Percentiles rank a stretch among this genome's conserved stretches.
phyloP scores from a whole-genome alignment of 1,140 invertebrate genomes.

The Drosophila azteca region DNA sequence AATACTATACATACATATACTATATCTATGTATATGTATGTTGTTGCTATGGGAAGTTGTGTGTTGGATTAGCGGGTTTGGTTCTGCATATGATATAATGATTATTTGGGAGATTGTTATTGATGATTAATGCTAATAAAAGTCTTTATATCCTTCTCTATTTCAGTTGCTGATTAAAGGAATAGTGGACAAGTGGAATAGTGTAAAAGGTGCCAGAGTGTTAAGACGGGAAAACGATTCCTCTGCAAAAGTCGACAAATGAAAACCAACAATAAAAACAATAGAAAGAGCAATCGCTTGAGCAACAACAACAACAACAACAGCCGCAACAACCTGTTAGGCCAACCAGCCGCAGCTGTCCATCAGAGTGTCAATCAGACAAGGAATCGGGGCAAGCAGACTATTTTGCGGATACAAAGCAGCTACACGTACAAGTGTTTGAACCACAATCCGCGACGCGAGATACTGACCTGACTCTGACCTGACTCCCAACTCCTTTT shows the following conservation, averaged over 20 bases:
- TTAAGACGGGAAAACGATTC: not conserved
- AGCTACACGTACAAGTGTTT: slow-evolving; percentile 78
- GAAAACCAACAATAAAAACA: slow-evolving; percentile 65
- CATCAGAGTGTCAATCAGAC: slow-evolving; percentile 11
- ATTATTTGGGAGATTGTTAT: slow-evolving; percentile 6
- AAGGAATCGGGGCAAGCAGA: slow-evolving; percentile 20
- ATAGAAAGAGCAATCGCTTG: slow-evolving; percentile 39
- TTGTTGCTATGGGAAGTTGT: slow-evolving; percentile 27
- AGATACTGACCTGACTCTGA: slow-evolving; percentile 29
- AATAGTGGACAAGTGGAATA: slow-evolving; percentile 3
- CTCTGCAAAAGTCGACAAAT: slow-evolving; percentile 48
- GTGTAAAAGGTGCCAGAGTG: not conserved
- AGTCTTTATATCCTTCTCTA: not conserved
- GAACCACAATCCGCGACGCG: slow-evolving; percentile 72
- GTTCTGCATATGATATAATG: slow-evolving; percentile 27
- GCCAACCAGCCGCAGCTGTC: not conserved
- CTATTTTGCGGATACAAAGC: slow-evolving; percentile 44
- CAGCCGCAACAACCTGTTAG: too few species aligned
- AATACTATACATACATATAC: not conserved
- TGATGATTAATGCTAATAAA: not conserved
- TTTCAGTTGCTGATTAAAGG: not conserved
- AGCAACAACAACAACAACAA: too few species aligned
- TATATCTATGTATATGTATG: not conserved
- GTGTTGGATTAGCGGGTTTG: not conserved
- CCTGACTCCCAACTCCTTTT: too few species aligned